Conservation (phyloP, 2,888 invertebrate genomes). For the Blastobasis lacticolella region DNA sequence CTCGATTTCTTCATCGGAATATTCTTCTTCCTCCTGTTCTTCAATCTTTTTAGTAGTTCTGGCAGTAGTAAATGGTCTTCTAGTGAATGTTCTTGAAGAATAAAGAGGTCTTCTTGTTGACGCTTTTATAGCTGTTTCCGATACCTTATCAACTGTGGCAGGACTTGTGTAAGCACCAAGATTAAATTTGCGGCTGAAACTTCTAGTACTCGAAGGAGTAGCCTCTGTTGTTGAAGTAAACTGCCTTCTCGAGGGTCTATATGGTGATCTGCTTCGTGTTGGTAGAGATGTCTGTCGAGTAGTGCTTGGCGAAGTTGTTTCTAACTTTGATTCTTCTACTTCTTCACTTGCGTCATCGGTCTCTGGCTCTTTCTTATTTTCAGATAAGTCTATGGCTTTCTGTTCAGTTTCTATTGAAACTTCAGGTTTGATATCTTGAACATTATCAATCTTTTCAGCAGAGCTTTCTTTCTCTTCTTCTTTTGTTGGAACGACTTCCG, state of each 20-base stretch:
- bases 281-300: conserved; percentile 30
- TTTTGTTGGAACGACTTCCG: conserved; percentile 5
- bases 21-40: conserved; percentile 52
- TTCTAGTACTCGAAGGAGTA: conserved; percentile 46
- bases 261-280: conserved; percentile 47
- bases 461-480: conserved; percentile 13
- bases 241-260: conserved; percentile 52
- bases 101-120: conserved; percentile 48
- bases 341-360: conserved; percentile 1
- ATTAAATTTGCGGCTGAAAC: conserved; percentile 66
- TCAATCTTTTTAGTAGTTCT: conserved; percentile 52
- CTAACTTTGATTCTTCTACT: neutral
- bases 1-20: conserved; percentile 48
- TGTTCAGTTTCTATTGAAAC: conserved; percentile 33
- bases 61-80: conserved; percentile 54
- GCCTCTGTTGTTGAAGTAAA: conserved; percentile 61
- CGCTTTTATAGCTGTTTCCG: conserved; percentile 32
- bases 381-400: conserved; percentile 34
- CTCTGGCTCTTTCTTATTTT: conserved; percentile 21
- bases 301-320: conserved; percentile 40
- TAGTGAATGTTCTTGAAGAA: conserved; percentile 46
- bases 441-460: conserved; percentile 2
- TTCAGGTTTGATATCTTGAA: conserved; percentile 23
- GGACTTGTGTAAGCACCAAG: conserved; percentile 65
- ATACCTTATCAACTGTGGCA: conserved; percentile 39